Evolutionary conservation across 1,140 invertebrate genomes (phyloP), one percentile per base, ranked within the genome.

Genomic region (Cylas formicarius): DNA sequence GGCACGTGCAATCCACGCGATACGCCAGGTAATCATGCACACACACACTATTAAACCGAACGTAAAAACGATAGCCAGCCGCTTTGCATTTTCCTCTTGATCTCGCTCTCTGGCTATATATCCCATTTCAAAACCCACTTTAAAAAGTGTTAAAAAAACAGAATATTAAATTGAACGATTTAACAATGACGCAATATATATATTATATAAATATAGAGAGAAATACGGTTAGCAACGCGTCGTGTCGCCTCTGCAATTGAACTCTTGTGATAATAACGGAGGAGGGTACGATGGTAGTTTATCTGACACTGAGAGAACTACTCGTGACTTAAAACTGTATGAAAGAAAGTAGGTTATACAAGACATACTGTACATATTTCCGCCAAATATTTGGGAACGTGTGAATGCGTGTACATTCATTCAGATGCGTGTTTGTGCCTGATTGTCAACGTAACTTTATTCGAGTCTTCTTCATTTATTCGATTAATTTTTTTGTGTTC

Each of bases 81-180:
- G 52, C 53, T 61, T 61, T 53, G 55, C 53, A 52, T 57, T 36
- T 61, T 50, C 54, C 58, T 56, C 50, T 58, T n/a, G 28, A 50
- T 60, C 55, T 61, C 35, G 39, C 57, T 62, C 60, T 62, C 54
- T 58, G 46, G 58, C 58, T 62, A 58, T 59, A n/a, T 43, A 55
- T 57, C 60, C 60, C 50, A 52, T 60, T 55, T 60, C 39, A 56
- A 57, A 57, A 56, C 58, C 44, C 52, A 50, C n/a, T n/a, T n/a
- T n/a, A n/a, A n/a, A n/a, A n/a, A n/a, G n/a, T n/a, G n/a, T n/a
- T n/a, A 26, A 35, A 37, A 53, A 48, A 38, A 43, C 49, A 44
- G 49, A 53, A 39, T 39, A 17, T 47, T 48, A 51, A 61, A 54
- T 45, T 40, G 52, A 47, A 50, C n/a, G n/a, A n/a, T n/a, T n/a